phyloP scores from a whole-genome alignment of 1,140 invertebrate genomes.

The Forficula auricularia region DNA sequence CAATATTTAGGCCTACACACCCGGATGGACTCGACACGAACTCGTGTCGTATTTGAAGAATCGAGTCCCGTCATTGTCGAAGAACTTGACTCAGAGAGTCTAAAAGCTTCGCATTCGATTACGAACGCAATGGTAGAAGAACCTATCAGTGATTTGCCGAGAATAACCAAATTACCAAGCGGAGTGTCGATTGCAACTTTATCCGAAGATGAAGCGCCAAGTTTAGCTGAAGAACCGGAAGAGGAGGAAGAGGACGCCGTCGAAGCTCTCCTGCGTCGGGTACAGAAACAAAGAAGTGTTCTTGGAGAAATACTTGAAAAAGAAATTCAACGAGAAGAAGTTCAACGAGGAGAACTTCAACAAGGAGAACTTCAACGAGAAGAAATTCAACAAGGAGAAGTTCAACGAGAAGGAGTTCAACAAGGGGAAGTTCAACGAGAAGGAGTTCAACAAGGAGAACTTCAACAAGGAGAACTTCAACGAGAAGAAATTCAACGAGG shows the following conservation, averaged over 20 bases:
- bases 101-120: too few species aligned
- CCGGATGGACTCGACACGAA: slow-evolving; percentile 33
- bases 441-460: too few species aligned
- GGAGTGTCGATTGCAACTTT: slow-evolving; percentile 43
- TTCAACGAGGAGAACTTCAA: slow-evolving; percentile 42
- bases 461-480: slow-evolving; percentile 49
- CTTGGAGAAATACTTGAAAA: slow-evolving; percentile 47
- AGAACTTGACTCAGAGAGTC: slow-evolving; percentile 19
- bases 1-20: slow-evolving; percentile 3
- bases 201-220: slow-evolving; percentile 41
- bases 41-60: slow-evolving; percentile 36
- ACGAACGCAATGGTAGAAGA: slow-evolving; percentile 30
- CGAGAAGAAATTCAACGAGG: slow-evolving; percentile 38
- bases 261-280: slow-evolving; percentile 40
- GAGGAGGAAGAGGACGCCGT: slow-evolving; percentile 19
- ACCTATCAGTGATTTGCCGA: slow-evolving; percentile 15
- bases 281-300: slow-evolving; percentile 46
- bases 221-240: slow-evolving; percentile 16
- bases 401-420: too few species aligned
- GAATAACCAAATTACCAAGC: slow-evolving; percentile 12
- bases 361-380: slow-evolving; percentile 40
- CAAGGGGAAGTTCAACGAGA: too few species aligned
- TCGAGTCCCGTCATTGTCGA: slow-evolving; percentile 19
- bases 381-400: slow-evolving; percentile 45
- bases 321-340: slow-evolving; percentile 38